Conservation (phyloP, 2,113 vertebrate genomes). For the Lethenteron camtschaticum region DNA sequence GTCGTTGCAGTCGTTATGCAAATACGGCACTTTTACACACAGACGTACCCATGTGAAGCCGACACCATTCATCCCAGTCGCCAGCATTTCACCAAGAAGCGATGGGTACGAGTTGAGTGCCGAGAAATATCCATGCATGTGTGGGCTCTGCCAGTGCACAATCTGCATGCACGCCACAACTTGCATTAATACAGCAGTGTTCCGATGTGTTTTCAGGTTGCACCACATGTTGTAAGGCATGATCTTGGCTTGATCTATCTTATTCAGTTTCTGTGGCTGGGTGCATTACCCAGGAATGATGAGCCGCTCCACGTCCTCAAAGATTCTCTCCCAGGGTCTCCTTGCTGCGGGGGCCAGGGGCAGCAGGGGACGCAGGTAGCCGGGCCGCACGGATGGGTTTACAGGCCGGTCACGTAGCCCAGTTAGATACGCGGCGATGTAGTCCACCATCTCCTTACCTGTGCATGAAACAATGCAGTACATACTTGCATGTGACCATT, state of each 20-base stretch:
- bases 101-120: constrained; percentile 85
- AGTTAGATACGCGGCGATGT: constrained; percentile 61
- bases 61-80: constrained; percentile 80
- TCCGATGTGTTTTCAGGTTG: too few species aligned
- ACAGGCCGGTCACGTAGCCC: constrained; percentile 50
- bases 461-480: neutral
- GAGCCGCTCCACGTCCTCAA: constrained; percentile 61
- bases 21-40: too few species aligned
- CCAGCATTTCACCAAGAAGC: constrained; percentile 79
- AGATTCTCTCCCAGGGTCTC: constrained; percentile 64
- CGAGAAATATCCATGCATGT: constrained; percentile 90
- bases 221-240: neutral
- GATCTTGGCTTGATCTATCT: constrained; percentile 10
- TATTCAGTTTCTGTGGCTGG: neutral
- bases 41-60: constrained; percentile 83
- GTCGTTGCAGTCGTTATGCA: too few species aligned
- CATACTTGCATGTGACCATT: too few species aligned
- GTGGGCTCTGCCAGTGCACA: constrained; percentile 94
- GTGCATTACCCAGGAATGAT: constrained; percentile 78
- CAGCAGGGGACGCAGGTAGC: constrained; percentile 53
- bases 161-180: constrained; percentile 24
- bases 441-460: constrained; percentile 87
- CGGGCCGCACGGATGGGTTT: constrained; percentile 61
- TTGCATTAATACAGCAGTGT: neutral
- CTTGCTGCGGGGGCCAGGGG: constrained; percentile 43